These are phyloP conservation scores for Choristoneura fumiferana DNA, from an alignment of 1,140 invertebrate species.

Conservation along the genomic window DNA sequence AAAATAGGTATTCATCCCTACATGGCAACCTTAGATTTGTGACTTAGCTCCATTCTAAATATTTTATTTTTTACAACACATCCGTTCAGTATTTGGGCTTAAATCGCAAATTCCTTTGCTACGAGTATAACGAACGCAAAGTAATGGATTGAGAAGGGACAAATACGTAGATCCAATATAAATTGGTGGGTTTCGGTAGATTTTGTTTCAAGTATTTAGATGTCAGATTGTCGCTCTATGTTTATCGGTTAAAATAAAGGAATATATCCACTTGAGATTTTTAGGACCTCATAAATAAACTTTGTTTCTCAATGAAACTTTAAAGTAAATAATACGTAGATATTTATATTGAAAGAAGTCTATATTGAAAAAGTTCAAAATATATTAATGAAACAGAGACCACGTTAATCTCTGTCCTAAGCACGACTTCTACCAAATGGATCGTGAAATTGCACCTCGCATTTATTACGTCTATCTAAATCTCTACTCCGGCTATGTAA, in stretches of 20 bases:
- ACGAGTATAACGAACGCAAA: background rate
- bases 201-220: background rate
- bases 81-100: background rate
- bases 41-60: no score
- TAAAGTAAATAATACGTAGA: no score
- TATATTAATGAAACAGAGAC: conserved; percentile 47
- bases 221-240: no score
- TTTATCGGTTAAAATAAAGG: no score
- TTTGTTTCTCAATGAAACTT: no score
- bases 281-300: no score
- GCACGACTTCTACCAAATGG: conserved; percentile 47
- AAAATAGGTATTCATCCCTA: no score
- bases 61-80: background rate
- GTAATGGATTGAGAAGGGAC: background rate
- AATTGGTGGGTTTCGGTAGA: background rate
- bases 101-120: background rate
- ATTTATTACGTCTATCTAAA: conserved; percentile 32
- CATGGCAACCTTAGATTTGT: no score
- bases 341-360: no score
- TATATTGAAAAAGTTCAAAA: conserved; percentile 29
- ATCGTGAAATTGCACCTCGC: conserved; percentile 40
- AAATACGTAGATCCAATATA: background rate
- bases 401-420: conserved; percentile 58
- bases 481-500: no score
- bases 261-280: conserved; percentile 16